These are phyloP conservation scores for Cephonodes hylas DNA, from an alignment of 2,888 invertebrate species.

Conservation along the genomic window DNA sequence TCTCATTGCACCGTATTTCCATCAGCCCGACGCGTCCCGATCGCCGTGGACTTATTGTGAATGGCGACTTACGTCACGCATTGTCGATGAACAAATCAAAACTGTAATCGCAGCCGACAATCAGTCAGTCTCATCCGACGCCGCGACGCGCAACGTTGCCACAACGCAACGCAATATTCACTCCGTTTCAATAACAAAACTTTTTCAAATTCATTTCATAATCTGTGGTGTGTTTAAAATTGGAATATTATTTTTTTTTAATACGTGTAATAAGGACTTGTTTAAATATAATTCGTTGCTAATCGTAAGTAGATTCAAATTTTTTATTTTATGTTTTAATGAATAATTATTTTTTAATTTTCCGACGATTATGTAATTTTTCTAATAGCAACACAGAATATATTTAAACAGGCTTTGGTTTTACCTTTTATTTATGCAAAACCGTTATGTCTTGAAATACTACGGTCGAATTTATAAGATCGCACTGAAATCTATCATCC, in stretches of 20 bases:
- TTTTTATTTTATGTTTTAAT: background rate
- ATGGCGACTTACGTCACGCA: constrained; percentile 1
- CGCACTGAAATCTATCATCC: background rate
- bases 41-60: constrained; percentile 7
- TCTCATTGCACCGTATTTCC: background rate
- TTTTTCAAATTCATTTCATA: background rate
- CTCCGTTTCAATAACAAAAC: background rate
- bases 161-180: background rate
- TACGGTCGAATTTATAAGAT: background rate
- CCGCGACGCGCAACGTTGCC: background rate
- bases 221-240: background rate
- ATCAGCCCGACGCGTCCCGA: background rate
- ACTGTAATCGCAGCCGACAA: background rate
- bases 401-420: background rate
- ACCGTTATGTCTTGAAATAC: no score
- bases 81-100: background rate
- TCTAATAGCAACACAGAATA: no score
- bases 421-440: background rate
- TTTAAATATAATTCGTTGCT: background rate
- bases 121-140: constrained; percentile 6
- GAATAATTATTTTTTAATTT: background rate
- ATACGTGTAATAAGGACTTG: background rate
- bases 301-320: background rate
- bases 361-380: no score
- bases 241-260: background rate